A percentile compares a stretch with the other conserved stretches of the same genome.
These are phyloP conservation scores for Benitochromis conjunctus DNA, from an alignment of 2,113 vertebrate genomes.

Conservation along the genomic window DNA sequence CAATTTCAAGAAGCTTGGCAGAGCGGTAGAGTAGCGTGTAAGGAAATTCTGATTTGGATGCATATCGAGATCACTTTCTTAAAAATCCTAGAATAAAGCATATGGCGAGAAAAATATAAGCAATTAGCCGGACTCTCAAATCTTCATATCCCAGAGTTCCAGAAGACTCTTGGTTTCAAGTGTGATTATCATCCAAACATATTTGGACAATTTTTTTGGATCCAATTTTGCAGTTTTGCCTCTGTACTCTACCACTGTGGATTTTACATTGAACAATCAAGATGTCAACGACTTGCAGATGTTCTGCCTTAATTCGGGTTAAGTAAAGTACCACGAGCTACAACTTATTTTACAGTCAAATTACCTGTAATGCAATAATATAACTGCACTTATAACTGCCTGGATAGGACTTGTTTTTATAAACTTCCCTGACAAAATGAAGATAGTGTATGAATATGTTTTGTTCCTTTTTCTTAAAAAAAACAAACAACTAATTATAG, in stretches of 20 bases:
- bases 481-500: neutral
- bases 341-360: neutral
- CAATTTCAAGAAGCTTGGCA: neutral
- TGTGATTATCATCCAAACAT: neutral
- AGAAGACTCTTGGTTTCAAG: neutral
- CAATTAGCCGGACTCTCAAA: neutral
- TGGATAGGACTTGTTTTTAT: neutral
- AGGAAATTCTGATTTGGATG: neutral
- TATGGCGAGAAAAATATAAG: neutral
- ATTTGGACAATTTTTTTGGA: neutral
- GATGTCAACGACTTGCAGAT: neutral
- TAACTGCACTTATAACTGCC: neutral
- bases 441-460: neutral
- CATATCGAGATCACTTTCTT: neutral
- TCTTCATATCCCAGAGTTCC: neutral
- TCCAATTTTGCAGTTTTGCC: neutral
- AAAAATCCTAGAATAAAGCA: neutral
- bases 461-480: neutral
- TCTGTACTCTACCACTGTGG: neutral
- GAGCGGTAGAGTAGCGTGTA: neutral
- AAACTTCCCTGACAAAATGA: neutral
- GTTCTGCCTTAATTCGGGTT: neutral
- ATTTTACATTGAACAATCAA: neutral
- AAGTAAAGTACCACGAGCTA: neutral
- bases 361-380: neutral